These are phyloP conservation scores for Crocallis elinguaria DNA, from an alignment of 2,888 invertebrate species.

Conservation along the genomic window DNA sequence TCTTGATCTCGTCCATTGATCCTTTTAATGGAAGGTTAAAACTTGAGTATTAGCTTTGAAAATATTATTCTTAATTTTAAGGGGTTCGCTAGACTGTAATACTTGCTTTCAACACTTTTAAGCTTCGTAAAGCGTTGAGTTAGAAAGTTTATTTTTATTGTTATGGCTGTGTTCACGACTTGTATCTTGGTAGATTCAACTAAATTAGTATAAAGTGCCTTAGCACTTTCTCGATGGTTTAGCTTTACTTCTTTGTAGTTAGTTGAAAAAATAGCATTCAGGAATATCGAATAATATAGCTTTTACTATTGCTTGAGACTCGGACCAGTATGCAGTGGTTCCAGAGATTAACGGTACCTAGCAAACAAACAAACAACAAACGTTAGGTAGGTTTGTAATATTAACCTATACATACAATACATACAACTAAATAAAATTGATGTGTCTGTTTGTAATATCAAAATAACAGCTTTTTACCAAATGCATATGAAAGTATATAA, in stretches of 20 bases:
- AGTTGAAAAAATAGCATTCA: no score
- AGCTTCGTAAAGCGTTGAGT: slow-evolving; percentile 11
- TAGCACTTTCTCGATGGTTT: slow-evolving; percentile 8
- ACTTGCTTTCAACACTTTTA: slow-evolving; percentile 16
- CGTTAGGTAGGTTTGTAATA: no score
- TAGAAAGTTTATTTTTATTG: slow-evolving; percentile 16
- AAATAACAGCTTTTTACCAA: no score
- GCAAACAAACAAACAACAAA: no score
- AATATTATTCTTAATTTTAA: slow-evolving; percentile 12
- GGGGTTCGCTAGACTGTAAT: slow-evolving; percentile 19
- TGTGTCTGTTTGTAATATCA: no score
- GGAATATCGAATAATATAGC: no score
- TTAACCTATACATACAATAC: no score
- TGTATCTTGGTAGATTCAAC: slow-evolving; percentile 14
- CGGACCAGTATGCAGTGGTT: no score
- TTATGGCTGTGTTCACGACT: slow-evolving; percentile 8
- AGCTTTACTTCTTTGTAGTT: neutral
- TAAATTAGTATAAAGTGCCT: slow-evolving; percentile 6
- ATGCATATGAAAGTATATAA: no score
- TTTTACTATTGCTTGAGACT: no score
- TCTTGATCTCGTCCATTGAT: slow-evolving; percentile 24
- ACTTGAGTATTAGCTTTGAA: slow-evolving; percentile 14
- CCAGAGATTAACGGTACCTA: no score
- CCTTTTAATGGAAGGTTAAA: slow-evolving; percentile 25
- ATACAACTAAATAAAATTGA: no score